Evolutionary conservation across 2,888 invertebrate genomes (phyloP).

Genomic region (Nymphalis c-album): DNA sequence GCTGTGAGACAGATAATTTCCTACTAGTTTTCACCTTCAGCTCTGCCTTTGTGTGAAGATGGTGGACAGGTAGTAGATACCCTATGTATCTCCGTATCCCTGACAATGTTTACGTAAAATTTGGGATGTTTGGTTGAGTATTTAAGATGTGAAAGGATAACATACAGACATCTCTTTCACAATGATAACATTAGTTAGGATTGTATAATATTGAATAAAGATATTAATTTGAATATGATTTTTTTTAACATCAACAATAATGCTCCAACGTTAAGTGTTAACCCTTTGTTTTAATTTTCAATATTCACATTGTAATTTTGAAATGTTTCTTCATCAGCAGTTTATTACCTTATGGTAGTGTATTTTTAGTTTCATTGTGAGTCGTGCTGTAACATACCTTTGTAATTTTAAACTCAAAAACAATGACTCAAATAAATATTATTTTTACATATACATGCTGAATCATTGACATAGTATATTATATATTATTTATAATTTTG

Average conservation of each 20-base stretch:
- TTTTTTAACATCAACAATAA: not conserved
- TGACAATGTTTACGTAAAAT: no score
- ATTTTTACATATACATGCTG: conserved; percentile 22
- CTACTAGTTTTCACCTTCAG: no score
- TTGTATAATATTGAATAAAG: no score
- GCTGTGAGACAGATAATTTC: no score
- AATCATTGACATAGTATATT: not conserved
- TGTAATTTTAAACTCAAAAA: conserved; percentile 45
- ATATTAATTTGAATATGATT: no score
- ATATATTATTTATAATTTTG: not conserved
- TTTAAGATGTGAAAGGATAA: no score
- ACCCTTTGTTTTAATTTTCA: conserved; percentile 9
- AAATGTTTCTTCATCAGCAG: conserved; percentile 52
- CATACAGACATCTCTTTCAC: no score
- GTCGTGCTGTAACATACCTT: conserved; percentile 64
- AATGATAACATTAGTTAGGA: no score
- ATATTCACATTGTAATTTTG: conserved; percentile 19
- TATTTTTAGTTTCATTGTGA: conserved; percentile 78
- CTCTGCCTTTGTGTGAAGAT: no score
- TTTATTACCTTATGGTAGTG: conserved; percentile 63
- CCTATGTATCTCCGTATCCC: no score
- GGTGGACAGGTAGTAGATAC: no score
- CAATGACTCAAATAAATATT: conserved; percentile 42
- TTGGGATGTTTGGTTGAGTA: no score
- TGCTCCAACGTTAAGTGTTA: not conserved